Evolutionary conservation across 2,888 invertebrate genomes (phyloP), one percentile per base, ranked within the genome.

Genomic region (Sceliomorpha sp.): DNA sequence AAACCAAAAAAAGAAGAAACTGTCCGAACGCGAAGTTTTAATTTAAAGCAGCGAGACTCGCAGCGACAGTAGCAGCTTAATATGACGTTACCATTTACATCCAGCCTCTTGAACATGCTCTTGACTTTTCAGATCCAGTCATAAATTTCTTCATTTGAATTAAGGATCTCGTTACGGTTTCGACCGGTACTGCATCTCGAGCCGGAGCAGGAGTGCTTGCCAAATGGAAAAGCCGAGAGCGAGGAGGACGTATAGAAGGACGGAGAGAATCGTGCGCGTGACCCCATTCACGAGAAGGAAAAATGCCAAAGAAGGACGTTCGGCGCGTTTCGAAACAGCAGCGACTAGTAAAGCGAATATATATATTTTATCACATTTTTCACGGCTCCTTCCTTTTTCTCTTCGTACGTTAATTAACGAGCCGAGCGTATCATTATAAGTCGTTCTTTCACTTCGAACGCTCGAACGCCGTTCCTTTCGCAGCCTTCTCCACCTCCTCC

Each of bases 31-130:
- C 27, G 51, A 55, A 69, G 62, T 56, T 69, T 63, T 69, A 62
- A 69, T 69, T 69, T 34, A 63, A 58, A 69, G n/a, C n/a, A n/a
- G n/a, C 51, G 62, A 62, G 58, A 50, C 62, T 50, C n/a, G 56
- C 37, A 32, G 32, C 29, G 9, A 9, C 7, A 32, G 32, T 10
- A 47, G 12, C 47, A 45, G 62, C 53, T 55, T 63, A 69, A 45
- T 48, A 55, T 40, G 56, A 62, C 56, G 51, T 56, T 51, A 50
- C 56, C 59, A 69, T 69, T 63, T 69, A 48, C 69, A 63, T 69
- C 55, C 42, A 29, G 31, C 50, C 56, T 56, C 47, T 37, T 42
- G 55, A 68, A 63, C 62, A 53, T 12, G 50, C 45, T 42, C 53
- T 53, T 53, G 36, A 66, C 51, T 47, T 53, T 59, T 48, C 50